phyloP scores from a whole-genome alignment of 2,797 vertebrate genomes.

The Triplophysa bombifrons region DNA sequence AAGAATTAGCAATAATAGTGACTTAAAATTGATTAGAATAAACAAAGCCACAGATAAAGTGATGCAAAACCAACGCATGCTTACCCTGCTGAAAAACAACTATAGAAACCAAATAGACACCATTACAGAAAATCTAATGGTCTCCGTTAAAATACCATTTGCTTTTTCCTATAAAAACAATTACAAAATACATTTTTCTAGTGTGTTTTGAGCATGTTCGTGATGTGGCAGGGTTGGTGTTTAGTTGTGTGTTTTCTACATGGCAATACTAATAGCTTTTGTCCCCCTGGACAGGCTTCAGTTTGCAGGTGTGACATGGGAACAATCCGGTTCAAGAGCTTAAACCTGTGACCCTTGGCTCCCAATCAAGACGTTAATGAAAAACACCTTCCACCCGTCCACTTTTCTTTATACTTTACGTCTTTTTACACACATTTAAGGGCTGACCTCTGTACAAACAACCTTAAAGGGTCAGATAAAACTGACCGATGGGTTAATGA shows the following conservation, averaged over 20 bases:
- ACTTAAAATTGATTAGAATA: not conserved
- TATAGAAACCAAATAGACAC: too few relatives aligned
- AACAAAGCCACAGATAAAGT: too few relatives aligned
- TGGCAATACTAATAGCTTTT: not conserved
- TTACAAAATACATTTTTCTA: too few relatives aligned
- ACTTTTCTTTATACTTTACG: not conserved
- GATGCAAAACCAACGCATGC: too few relatives aligned
- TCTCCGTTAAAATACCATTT: too few relatives aligned
- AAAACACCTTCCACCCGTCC: not conserved
- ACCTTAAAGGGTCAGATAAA: not conserved
- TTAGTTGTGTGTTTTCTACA: too few relatives aligned
- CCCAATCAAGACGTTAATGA: not conserved
- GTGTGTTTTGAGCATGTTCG: too few relatives aligned
- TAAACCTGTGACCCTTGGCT: not conserved
- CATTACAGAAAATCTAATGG: too few relatives aligned
- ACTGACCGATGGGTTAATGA: not conserved
- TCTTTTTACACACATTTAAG: conserved; percentile 22
- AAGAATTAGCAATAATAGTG: not conserved
- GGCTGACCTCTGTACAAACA: not conserved
- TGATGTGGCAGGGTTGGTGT: too few relatives aligned
- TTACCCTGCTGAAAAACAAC: too few relatives aligned
- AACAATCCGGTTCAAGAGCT: not conserved
- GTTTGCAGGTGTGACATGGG: not conserved
- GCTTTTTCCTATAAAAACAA: too few relatives aligned
- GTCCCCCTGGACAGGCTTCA: not conserved